A percentile compares a stretch with the other conserved stretches of the same genome.
Evolutionary conservation across 92 coral and sea anemone species (phyloP).

Genomic region (Epizoanthus illoricatus): DNA sequence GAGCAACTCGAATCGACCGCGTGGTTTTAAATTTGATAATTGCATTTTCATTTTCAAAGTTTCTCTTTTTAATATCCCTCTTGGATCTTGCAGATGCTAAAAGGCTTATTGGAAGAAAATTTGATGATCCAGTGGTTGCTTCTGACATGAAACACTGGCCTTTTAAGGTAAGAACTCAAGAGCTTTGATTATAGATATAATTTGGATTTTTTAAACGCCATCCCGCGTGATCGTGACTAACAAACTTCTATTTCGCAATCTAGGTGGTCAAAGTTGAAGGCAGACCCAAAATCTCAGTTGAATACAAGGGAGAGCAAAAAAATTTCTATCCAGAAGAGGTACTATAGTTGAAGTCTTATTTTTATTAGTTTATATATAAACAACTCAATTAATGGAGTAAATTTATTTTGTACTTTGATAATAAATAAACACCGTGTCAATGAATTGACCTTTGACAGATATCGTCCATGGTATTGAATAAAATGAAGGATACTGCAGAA

Average conservation of each 20-base stretch:
- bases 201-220: background rate
- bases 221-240: background rate
- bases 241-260: constrained; percentile 1
- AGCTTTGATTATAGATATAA: background rate
- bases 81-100: constrained; percentile 57
- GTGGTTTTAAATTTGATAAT: background rate
- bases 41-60: background rate
- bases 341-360: background rate
- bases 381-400: too few relatives aligned
- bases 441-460: too few relatives aligned
- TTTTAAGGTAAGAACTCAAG: constrained; percentile 47
- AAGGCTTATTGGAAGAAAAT: constrained; percentile 91
- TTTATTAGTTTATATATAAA: too few relatives aligned
- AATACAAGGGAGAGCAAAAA: constrained; percentile 66
- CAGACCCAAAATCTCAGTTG: constrained; percentile 66
- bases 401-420: too few relatives aligned
- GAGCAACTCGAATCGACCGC: background rate
- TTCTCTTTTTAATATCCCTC: background rate
- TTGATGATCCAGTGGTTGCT: constrained; percentile 67
- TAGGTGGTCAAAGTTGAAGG: constrained; percentile 56
- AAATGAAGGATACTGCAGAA: too few relatives aligned
- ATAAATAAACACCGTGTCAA: too few relatives aligned
- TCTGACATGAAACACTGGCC: constrained; percentile 93
- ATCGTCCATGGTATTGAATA: too few relatives aligned
- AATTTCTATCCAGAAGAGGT: constrained; percentile 77